These are phyloP conservation scores for Chaunax sp. DNA, from an alignment of 2,797 vertebrate species.

Conservation along the genomic window DNA sequence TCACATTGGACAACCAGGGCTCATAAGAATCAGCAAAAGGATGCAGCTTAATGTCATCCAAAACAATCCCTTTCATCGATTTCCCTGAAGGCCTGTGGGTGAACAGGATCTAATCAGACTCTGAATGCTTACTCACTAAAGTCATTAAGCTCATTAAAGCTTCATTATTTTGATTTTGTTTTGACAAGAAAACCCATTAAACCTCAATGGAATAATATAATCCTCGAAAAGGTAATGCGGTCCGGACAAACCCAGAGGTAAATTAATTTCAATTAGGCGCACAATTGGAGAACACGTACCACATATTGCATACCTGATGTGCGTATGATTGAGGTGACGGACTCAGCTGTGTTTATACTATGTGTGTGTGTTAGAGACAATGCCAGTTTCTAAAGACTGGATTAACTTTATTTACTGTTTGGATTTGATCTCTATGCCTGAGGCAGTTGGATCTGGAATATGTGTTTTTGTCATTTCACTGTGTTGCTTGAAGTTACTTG, in stretches of 20 bases:
- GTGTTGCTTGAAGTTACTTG: not conserved
- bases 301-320: constrained; percentile 16
- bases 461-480: not conserved
- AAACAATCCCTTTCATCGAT: constrained; percentile 57
- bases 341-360: constrained; percentile 5
- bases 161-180: constrained; percentile 75
- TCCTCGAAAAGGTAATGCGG: constrained; percentile 53
- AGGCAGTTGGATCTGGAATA: constrained; percentile 23
- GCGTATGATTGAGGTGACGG: constrained; percentile 32
- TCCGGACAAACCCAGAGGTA: constrained; percentile 31
- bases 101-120: constrained; percentile 65
- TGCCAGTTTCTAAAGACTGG: constrained; percentile 28
- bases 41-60: constrained; percentile 44
- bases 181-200: constrained; percentile 72
- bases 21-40: constrained; percentile 22
- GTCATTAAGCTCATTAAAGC: constrained; percentile 75
- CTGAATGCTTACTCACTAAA: constrained; percentile 64
- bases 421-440: constrained; percentile 39
- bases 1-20: constrained; percentile 16
- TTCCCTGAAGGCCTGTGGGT: constrained; percentile 46
- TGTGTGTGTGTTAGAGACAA: not conserved
- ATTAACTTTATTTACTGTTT: constrained; percentile 54
- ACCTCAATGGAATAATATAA: constrained; percentile 60
- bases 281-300: constrained; percentile 23
- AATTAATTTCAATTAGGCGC: constrained; percentile 65